These are phyloP conservation scores for Sturnus vulgaris DNA, from an alignment of 2,113 vertebrate species.

Conservation along the genomic window DNA sequence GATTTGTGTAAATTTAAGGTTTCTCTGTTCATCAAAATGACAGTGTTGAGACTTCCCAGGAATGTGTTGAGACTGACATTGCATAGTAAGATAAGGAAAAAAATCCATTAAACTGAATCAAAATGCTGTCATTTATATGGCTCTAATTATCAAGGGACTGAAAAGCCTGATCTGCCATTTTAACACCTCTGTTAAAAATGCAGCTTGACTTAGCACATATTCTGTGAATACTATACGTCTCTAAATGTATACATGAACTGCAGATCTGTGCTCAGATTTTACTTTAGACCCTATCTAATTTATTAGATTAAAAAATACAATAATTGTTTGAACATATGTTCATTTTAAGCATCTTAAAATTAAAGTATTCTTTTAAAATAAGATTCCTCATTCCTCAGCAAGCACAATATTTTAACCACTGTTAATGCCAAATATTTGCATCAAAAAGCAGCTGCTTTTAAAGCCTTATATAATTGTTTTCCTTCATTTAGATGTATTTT, in stretches of 20 bases:
- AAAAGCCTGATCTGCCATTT: constrained; percentile 2
- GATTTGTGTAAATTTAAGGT: not conserved
- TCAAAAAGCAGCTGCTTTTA: not conserved
- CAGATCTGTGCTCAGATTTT: not conserved
- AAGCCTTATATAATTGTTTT: not conserved
- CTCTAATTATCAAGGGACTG: constrained; percentile 15
- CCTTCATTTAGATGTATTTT: not conserved
- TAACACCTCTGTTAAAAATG: not conserved
- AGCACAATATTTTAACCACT: not conserved
- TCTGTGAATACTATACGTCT: not conserved
- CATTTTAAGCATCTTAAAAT: not conserved
- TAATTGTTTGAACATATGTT: not conserved
- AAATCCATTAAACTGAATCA: not conserved
- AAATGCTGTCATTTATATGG: constrained; percentile 32
- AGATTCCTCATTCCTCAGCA: not conserved
- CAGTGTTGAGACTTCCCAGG: constrained; percentile 30
- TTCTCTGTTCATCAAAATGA: constrained; percentile 32
- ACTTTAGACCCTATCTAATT: not conserved
- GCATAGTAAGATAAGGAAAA: constrained; percentile 13
- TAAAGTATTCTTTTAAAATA: not conserved
- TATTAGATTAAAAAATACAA: not conserved
- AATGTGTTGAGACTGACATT: constrained; percentile 28
- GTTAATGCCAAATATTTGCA: not conserved
- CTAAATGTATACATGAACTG: not conserved
- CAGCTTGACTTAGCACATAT: not conserved